Conservation (phyloP, 1,140 invertebrate species). For the Drosophila kohkoa region DNA sequence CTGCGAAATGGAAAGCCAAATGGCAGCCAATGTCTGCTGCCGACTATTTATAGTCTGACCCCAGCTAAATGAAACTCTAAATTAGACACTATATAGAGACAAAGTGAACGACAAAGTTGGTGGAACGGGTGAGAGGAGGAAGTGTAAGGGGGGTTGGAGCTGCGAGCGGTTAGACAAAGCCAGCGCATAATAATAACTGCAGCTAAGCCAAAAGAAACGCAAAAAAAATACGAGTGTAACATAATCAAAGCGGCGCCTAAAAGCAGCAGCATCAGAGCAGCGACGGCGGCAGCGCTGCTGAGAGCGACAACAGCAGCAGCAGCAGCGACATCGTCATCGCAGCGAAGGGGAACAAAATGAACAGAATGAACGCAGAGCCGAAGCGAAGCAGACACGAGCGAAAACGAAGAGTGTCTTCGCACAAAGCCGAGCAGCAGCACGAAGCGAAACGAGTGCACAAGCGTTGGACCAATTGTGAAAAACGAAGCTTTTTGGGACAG, state of each 20-base stretch:
- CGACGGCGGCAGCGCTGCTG: conserved; percentile 1
- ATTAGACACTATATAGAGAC: conserved; percentile 61
- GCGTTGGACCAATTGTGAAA: not conserved
- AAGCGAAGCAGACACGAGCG: conserved; percentile 15
- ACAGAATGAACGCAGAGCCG: conserved; percentile 39
- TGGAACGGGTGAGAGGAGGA: not conserved
- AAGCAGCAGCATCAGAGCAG: conserved; percentile 29
- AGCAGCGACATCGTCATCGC: conserved; percentile 6
- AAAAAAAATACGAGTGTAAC: conserved; percentile 39
- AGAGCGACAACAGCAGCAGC: conserved; percentile 1
- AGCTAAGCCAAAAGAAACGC: conserved; percentile 45
- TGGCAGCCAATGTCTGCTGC: conserved; percentile 77
- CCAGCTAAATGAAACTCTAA: conserved; percentile 81
- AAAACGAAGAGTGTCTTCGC: conserved; percentile 24
- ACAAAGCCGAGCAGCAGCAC: conserved; percentile 17
- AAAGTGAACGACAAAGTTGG: not conserved
- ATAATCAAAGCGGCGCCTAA: conserved; percentile 54
- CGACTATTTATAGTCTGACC: conserved; percentile 83
- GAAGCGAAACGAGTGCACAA: conserved; percentile 49
- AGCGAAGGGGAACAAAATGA: conserved; percentile 68
- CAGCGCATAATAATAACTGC: conserved; percentile 79
- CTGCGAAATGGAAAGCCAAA: conserved; percentile 80
- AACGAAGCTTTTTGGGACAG: conserved; percentile 66
- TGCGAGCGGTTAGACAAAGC: conserved; percentile 60
- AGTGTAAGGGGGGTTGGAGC: not conserved